Base-by-base conservation (phyloP, 2,113 vertebrate genomes). In the Myrmecobius fasciatus region DNA sequence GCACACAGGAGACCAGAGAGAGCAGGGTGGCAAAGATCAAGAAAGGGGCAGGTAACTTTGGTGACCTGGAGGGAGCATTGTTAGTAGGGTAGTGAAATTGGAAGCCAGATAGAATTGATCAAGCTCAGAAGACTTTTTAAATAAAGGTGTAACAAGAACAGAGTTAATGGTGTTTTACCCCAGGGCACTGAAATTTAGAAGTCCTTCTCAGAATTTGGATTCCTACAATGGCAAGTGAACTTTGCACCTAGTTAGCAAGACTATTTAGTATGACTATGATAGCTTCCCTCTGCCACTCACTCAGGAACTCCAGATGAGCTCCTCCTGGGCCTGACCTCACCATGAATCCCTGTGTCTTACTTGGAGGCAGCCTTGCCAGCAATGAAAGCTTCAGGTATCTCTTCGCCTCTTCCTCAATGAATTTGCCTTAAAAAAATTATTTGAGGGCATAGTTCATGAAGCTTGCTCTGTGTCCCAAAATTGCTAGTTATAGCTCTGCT, bases 91-190 rank as follows among this genome's bases (percentile, higher is more conserved):
- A 7, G 20, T 43, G 20, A 83, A 17, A 12, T 36, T 17, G 60
- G 60, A 67, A 83, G 67, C 17, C 67, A 24, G 36, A 75, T 67
- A 95, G 53, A 92, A 88, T 8, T 56, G 92, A 36, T 8, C 51
- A 53, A 91, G 43, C 51, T 46, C n/a, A 92, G 46, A 93, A 75
- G n/a, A 49, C 51, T 3, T 94, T 93, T 25, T 28, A 88, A 94
- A 93, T 20, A 75, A 36, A n/a, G 36, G 5, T 75, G 60, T 75
- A 7, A 83, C 67, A 43, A 43, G 17, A n/a, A 10, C 20, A 83
- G 67, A n/a, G 36, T 75, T 36, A 83, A 83, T 83, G 67, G 67
- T 83, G 36, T 43, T 83, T 83, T 83, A 17, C 14, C 17, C 67
- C 36, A 24, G 67, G n/a, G 20, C n/a, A 43, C 17, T 83, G n/a